These are phyloP conservation scores for Hirtodrosophila confusa DNA, from an alignment of 2,888 invertebrate genomes.

Conservation along the genomic window DNA sequence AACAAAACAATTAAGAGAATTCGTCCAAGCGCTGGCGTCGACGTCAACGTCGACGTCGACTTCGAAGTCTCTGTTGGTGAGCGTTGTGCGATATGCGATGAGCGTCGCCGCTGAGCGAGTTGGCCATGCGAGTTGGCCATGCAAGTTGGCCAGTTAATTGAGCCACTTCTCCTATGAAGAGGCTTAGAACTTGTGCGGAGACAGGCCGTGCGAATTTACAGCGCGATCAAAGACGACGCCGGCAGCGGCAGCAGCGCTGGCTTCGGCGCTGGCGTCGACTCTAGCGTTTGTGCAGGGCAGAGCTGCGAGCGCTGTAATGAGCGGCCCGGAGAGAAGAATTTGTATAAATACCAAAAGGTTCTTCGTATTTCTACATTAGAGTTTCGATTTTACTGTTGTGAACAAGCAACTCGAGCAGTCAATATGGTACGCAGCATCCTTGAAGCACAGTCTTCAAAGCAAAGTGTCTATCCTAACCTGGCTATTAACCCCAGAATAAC, in stretches of 20 bases:
- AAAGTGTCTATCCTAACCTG: background rate
- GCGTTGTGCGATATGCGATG: constrained; percentile 24
- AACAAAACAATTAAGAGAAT: constrained; percentile 80
- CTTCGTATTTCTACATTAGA: constrained; percentile 79
- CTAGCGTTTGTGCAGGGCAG: constrained; percentile 30
- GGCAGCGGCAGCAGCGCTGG: constrained; percentile 20
- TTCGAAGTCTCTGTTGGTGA: constrained; percentile 6
- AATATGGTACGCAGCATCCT: constrained; percentile 64
- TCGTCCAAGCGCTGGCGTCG: constrained; percentile 26
- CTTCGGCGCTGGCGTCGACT: constrained; percentile 2
- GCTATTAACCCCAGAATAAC: no score
- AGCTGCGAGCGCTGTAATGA: constrained; percentile 55
- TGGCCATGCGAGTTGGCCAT: background rate
- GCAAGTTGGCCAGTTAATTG: constrained; percentile 43
- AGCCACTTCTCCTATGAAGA: constrained; percentile 37
- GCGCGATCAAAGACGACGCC: constrained; percentile 46
- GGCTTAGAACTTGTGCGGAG: constrained; percentile 67
- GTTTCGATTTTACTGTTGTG: constrained; percentile 76
- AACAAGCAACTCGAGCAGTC: constrained; percentile 69
- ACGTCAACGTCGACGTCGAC: background rate
- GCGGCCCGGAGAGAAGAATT: constrained; percentile 62
- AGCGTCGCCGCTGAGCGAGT: no score
- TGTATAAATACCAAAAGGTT: constrained; percentile 82
- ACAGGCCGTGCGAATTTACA: constrained; percentile 74
- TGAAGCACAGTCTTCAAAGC: constrained; percentile 1